A percentile compares a stretch with the other conserved stretches of the same genome.
Evolutionary conservation across 2,113 vertebrate species (phyloP).

Genomic region (Alligator mississippiensis): DNA sequence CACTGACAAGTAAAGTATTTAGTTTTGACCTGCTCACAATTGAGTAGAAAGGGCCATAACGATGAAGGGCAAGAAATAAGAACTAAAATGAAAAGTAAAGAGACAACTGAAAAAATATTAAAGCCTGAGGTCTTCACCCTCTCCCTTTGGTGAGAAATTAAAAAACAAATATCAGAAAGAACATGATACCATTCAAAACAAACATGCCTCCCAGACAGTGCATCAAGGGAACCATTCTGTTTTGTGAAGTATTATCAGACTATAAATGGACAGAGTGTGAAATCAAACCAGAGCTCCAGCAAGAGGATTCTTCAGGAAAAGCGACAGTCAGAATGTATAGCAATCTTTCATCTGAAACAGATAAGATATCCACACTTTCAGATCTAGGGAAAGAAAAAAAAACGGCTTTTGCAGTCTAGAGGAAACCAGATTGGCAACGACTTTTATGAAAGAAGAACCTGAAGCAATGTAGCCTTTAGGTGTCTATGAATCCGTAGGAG

Average conservation of each 20-base stretch:
- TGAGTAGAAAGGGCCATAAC: slow-evolving; percentile 16
- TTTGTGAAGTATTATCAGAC: slow-evolving; percentile 39
- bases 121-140: slow-evolving; percentile 56
- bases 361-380: slow-evolving; percentile 2
- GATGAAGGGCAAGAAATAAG: slow-evolving; percentile 57
- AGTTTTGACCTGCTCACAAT: slow-evolving; percentile 7
- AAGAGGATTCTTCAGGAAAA: slow-evolving; percentile 20
- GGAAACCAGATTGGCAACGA: not conserved
- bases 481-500: not conserved
- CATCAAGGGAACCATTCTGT: slow-evolving; percentile 11
- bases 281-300: slow-evolving; percentile 69
- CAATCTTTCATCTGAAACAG: not conserved
- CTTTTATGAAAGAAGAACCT: not conserved
- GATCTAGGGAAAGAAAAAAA: not conserved
- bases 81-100: slow-evolving; percentile 58
- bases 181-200: slow-evolving; percentile 49
- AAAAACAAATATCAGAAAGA: slow-evolving; percentile 37
- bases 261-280: slow-evolving; percentile 68
- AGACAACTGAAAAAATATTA: slow-evolving; percentile 54
- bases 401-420: not conserved
- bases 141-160: slow-evolving; percentile 22
- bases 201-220: slow-evolving; percentile 2
- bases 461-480: not conserved
- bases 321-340: not conserved
- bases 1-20: not conserved